Evolutionary conservation across 2,113 vertebrate genomes (phyloP).

Genomic region (Salvelinus fontinalis): DNA sequence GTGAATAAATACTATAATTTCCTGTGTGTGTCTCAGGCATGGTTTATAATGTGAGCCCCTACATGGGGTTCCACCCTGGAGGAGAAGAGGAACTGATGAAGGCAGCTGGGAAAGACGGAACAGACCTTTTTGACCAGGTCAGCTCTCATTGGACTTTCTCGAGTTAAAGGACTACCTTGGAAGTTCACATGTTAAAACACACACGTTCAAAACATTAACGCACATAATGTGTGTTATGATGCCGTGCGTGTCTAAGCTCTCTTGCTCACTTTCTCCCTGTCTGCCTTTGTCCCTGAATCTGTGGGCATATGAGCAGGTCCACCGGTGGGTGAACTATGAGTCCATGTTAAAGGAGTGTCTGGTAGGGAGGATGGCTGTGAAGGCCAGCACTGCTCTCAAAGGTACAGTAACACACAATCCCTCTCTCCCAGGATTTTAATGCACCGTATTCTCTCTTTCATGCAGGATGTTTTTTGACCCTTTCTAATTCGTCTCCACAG

Average conservation of each 20-base stretch:
- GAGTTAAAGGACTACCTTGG: too few species aligned
- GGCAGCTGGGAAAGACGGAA: constrained; percentile 91
- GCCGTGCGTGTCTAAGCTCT: neutral
- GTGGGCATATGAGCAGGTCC: constrained; percentile 75
- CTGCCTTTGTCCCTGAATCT: neutral
- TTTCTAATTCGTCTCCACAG: neutral
- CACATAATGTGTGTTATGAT: too few species aligned
- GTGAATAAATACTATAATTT: neutral
- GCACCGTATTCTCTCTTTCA: neutral
- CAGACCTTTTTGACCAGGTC: constrained; percentile 96
- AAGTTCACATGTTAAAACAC: too few species aligned
- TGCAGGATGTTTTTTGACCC: neutral
- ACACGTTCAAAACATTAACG: too few species aligned
- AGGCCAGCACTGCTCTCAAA: constrained; percentile 70
- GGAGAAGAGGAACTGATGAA: constrained; percentile 94
- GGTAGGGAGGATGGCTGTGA: constrained; percentile 88
- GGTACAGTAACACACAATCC: constrained; percentile 69
- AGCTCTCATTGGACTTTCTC: constrained; percentile 4
- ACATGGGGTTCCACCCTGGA: constrained; percentile 97
- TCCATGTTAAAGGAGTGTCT: constrained; percentile 97
- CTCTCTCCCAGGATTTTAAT: neutral
- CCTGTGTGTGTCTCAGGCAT: constrained; percentile 73
- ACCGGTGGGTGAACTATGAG: constrained; percentile 98
- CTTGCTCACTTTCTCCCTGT: neutral
- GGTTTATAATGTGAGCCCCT: constrained; percentile 93